A percentile compares a stretch with the other conserved stretches of the same genome.
Conservation (phyloP, 2,797 vertebrate species). For the Anomalospiza imberbis region DNA sequence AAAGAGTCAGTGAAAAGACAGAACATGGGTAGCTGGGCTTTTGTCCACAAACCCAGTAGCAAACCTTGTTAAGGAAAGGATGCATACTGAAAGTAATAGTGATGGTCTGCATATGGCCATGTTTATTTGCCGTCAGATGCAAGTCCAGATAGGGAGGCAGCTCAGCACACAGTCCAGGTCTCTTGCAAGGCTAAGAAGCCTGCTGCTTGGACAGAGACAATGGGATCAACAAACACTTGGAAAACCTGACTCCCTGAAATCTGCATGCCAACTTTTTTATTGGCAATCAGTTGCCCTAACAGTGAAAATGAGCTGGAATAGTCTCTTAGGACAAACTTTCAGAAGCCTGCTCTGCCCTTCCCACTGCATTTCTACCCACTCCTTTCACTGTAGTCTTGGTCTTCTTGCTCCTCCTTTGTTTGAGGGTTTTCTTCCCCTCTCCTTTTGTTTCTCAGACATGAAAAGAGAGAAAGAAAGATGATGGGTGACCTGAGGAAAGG, state of each 20-base stretch:
- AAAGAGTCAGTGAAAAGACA: not conserved
- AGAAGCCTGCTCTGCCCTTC: not conserved
- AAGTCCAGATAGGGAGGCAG: not conserved
- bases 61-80: not conserved
- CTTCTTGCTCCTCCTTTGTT: not conserved
- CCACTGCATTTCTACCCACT: not conserved
- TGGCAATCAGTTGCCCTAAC: not conserved
- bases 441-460: conserved; percentile 2
- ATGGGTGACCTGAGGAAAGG: not conserved
- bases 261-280: not conserved
- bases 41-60: not conserved
- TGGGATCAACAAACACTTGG: not conserved
- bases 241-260: not conserved
- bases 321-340: not conserved
- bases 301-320: not conserved
- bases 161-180: not conserved
- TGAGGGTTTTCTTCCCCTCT: not conserved
- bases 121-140: not conserved
- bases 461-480: conserved; percentile 12
- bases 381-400: not conserved
- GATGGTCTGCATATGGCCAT: not conserved
- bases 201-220: fast-evolving
- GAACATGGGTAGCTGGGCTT: not conserved
- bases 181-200: not conserved
- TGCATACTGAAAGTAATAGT: not conserved